These are phyloP conservation scores for Emydocephalus ijimae DNA, from an alignment of 2,113 vertebrate species.

Conservation along the genomic window DNA sequence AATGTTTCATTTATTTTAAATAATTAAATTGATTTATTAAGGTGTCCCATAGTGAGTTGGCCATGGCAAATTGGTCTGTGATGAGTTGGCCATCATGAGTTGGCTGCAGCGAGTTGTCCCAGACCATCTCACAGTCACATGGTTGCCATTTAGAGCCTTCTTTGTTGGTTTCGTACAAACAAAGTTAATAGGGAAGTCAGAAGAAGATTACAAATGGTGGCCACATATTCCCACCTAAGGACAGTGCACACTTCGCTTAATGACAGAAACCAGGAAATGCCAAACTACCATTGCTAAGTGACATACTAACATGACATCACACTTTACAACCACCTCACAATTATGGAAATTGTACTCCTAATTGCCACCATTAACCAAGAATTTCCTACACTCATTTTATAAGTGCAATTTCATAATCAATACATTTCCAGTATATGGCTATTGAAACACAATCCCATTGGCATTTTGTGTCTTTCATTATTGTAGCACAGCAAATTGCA, in stretches of 20 bases:
- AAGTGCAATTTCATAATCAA: not conserved
- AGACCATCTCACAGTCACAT: not conserved
- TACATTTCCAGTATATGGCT: not conserved
- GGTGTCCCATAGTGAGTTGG: not conserved
- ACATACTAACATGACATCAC: not conserved
- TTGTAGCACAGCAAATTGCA: not conserved
- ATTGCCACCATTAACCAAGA: not conserved
- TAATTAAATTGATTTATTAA: not conserved
- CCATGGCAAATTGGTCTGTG: too few relatives aligned
- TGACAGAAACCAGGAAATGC: not conserved
- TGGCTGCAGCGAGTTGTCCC: not conserved
- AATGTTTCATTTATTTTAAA: not conserved
- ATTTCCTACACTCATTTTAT: not conserved
- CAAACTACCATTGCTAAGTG: not conserved
- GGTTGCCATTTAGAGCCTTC: not conserved
- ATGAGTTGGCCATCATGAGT: not conserved
- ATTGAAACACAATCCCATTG: not conserved
- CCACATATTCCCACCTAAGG: not conserved
- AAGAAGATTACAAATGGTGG: not conserved
- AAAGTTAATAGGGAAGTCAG: not conserved
- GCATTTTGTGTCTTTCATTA: not conserved
- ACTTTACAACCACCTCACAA: not conserved
- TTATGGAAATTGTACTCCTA: not conserved
- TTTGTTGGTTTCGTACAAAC: not conserved
- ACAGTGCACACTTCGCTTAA: not conserved